Evolutionary conservation across 2,797 vertebrate genomes (phyloP), one percentile per base, ranked within the genome.

Genomic region (Trachurus trachurus): DNA sequence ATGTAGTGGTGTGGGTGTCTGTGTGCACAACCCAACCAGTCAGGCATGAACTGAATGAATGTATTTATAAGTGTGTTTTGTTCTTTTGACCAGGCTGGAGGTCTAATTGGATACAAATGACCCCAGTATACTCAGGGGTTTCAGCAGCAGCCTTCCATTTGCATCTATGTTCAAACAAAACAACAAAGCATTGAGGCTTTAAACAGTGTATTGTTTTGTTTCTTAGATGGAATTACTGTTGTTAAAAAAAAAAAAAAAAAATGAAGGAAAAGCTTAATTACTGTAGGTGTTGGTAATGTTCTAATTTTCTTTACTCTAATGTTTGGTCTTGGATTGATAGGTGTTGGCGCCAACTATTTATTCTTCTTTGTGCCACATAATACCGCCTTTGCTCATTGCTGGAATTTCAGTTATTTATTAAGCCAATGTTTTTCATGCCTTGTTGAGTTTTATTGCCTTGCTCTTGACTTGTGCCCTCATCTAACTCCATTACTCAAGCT

Each of bases 101-200:
- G 63, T 80, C 54, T 93, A 85, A 88, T 89, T 92, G 80, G 57
- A 74, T 80, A 71, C 82, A 86, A 89, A 90, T 77, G 76, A 83
- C 77, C 73, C 88, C 64, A 49, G 45, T 64, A 19, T 81, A 76
- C 66, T 82, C 31, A n/a, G 31, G 52, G 71, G 60, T 66, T 81
- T 81, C 61, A 80, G 66, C 50, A 60, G 54, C 61, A 72, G 67
- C 77, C 72, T 71, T 76, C 44, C 31, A 22, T 71, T 79, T 70
- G 86, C 73, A 71, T 85, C 71, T 82, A 21, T 83, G 85, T 79
- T 50, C 17, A 75, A 75, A 76, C 61, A 52, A 64, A 89, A 82
- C 34, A 37, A 37, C 34, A 80, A n/a, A 60, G 47, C 5, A n/a
- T 21, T 65, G 2, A 39, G 11, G 10, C 0, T 12, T 72, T 29